Evolutionary conservation across 2,113 vertebrate genomes (phyloP), one percentile per base, ranked within the genome.

Genomic region (Copsychus sechellarum): DNA sequence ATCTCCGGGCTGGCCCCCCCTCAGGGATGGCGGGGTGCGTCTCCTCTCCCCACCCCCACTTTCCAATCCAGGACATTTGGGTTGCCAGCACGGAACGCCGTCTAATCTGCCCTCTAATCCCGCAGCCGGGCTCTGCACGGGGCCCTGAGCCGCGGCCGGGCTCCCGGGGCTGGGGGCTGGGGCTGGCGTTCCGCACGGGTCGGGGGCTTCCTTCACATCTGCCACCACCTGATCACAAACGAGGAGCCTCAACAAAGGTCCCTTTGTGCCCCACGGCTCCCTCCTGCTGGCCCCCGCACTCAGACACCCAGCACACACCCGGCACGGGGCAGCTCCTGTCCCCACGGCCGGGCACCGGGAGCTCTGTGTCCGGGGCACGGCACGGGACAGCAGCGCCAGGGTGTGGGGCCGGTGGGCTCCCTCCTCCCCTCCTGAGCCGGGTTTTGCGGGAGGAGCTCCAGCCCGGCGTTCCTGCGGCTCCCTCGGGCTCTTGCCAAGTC

Each of bases 91-190:
- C n/a, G 22, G 71, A 89, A 62, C 84, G 53, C 90, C 8, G 33
- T 81, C 87, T 96, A 96, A 96, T 96, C 96, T 96, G 93, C 73
- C 73, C 87, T 96, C 90, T 96, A 96, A 96, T 96, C 96, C 93
- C 22, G 1, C 90, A 47, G 96, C 64, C 93, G 50, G 89, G 93
- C 4, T 76, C 78, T 18, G 73, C 80, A 12, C 17, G 50, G 94
- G 94, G 79, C 76, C 64, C 70, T 64, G 86, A 90, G 91, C 88
- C 4, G 23, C 73, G 7, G 47, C 8, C 25, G 79, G 88, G 17
- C 61, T 84, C 60, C 64, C 48, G 3, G 69, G 65, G 74, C 81
- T 66, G 92, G 92, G 95, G 93, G 74, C 91, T 89, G 90, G 90
- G 66, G 80, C 91, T 89, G 83, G 90, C 62, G 80, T 67, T 92